Conservation (phyloP, 2,888 invertebrate genomes). For the Sericinus montela region DNA sequence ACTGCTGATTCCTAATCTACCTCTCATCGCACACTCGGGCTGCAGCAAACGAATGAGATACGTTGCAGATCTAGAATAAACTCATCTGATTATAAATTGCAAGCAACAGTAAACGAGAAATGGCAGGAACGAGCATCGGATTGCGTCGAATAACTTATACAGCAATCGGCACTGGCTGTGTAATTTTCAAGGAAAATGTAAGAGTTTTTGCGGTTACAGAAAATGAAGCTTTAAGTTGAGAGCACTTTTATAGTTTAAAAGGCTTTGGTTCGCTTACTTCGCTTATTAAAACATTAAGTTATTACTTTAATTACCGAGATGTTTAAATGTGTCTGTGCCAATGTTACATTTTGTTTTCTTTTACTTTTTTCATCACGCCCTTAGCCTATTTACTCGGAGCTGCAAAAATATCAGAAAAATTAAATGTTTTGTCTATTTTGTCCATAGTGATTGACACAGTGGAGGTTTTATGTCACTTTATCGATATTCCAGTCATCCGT, state of each 20-base stretch:
- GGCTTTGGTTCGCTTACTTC: background rate
- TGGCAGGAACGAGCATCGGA: background rate
- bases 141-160: conserved; percentile 4
- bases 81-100: conserved; percentile 8
- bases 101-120: conserved; percentile 4
- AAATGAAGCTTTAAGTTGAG: background rate
- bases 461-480: no score
- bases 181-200: background rate
- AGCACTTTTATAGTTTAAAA: background rate
- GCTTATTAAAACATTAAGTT: background rate
- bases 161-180: background rate
- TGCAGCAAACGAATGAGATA: background rate
- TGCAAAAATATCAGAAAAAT: no score
- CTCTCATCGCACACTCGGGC: background rate
- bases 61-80: conserved; percentile 7
- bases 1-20: conserved; percentile 7
- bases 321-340: no score
- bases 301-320: background rate
- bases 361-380: no score
- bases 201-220: conserved; percentile 5
- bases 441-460: no score
- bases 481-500: no score
- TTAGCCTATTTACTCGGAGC: no score
- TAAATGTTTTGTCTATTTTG: no score
- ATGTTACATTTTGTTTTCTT: no score